Evolutionary conservation across 1,140 invertebrate genomes (phyloP).

Genomic region (Gonatopus flavifemur): DNA sequence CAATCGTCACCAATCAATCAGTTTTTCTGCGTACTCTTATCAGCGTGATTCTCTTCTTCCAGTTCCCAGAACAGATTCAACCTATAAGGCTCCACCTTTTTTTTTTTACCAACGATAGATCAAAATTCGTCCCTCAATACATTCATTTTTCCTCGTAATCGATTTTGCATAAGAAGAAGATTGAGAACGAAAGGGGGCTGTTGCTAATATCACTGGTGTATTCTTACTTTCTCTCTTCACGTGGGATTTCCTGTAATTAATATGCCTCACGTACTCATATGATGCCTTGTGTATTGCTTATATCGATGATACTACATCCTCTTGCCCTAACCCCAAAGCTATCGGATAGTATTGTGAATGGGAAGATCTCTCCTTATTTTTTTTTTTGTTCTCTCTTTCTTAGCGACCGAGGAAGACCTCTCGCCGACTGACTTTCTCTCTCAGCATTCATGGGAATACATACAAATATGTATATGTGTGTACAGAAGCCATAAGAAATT

Average conservation of each 20-base stretch:
- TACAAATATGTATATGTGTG: constrained; percentile 2
- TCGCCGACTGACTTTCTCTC: constrained; percentile 10
- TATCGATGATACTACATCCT: constrained; percentile 26
- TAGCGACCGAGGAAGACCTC: no score
- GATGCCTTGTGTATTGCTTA: constrained; percentile 24
- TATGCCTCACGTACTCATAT: constrained; percentile 30
- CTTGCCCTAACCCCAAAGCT: constrained; percentile 23
- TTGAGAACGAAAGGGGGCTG: background rate
- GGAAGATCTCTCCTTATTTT: background rate
- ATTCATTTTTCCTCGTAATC: background rate
- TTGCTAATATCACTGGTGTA: no score
- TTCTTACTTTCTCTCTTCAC: no score
- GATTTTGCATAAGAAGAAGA: background rate
- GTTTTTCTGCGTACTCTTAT: no score
- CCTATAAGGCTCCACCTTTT: no score
- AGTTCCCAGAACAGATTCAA: no score
- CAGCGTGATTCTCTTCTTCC: no score
- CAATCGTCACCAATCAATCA: no score
- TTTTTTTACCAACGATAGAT: no score
- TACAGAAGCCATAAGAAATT: constrained; percentile 60
- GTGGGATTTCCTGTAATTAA: constrained; percentile 56
- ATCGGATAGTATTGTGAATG: constrained; percentile 20
- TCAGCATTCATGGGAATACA: constrained; percentile 48
- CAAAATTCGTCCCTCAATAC: background rate
- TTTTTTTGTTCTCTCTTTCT: background rate